Evolutionary conservation across 1,140 invertebrate genomes (phyloP).

Genomic region (Atopsyche davidsoni): DNA sequence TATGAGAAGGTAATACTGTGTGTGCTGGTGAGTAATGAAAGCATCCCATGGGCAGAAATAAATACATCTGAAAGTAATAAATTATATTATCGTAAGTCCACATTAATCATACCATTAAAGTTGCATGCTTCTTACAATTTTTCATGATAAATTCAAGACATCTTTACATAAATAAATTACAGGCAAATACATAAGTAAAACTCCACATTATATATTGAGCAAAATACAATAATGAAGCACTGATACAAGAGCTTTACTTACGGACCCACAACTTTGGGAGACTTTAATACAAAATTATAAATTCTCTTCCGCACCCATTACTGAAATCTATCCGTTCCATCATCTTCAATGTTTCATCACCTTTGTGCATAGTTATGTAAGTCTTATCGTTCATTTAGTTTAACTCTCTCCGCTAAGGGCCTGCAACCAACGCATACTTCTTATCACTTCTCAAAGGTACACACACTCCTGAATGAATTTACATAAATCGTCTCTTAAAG

Average conservation of each 20-base stretch:
- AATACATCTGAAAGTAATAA: slow-evolving; percentile 26
- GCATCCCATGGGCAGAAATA: no score
- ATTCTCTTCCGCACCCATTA: slow-evolving; percentile 2
- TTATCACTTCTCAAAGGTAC: no score
- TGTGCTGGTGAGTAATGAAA: not conserved
- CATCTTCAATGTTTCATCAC: not conserved
- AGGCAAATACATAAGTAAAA: slow-evolving; percentile 15
- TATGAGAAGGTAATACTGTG: not conserved
- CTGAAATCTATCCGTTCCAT: not conserved
- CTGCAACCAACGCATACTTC: no score
- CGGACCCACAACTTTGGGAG: slow-evolving; percentile 3
- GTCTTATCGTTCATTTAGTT: no score
- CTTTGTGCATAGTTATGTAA: no score
- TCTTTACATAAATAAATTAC: slow-evolving; percentile 4
- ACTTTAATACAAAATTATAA: no score
- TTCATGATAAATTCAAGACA: slow-evolving; percentile 9
- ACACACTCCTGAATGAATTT: no score
- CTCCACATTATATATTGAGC: slow-evolving; percentile 25
- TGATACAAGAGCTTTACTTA: slow-evolving; percentile 2
- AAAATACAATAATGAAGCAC: slow-evolving; percentile 25
- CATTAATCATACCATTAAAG: slow-evolving; percentile 24
- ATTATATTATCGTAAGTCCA: slow-evolving; percentile 29
- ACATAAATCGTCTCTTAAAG: no score
- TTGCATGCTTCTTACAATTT: slow-evolving; percentile 8
- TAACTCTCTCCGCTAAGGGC: no score